Evolutionary conservation across 2,113 vertebrate species (phyloP).

Genomic region (Phalacrocorax carbo): DNA sequence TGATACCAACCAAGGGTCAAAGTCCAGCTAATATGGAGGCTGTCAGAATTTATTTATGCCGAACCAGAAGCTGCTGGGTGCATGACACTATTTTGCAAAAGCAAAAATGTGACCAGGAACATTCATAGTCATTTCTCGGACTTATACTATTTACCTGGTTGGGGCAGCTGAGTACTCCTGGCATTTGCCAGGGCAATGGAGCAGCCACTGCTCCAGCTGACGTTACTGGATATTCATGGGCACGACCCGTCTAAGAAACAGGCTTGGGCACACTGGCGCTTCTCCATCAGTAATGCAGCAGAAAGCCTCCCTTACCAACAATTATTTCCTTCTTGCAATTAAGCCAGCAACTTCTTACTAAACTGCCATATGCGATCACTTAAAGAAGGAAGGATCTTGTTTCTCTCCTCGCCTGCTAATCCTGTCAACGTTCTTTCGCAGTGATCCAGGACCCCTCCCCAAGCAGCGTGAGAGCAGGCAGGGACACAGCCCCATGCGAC

Average conservation of each 20-base stretch:
- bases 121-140: neutral
- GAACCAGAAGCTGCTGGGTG: neutral
- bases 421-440: accelerated
- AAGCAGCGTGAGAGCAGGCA: neutral
- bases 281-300: neutral
- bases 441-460: neutral
- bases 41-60: neutral
- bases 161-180: neutral
- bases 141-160: neutral
- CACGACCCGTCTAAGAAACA: neutral
- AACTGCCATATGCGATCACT: neutral
- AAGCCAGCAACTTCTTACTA: neutral
- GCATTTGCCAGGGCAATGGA: neutral
- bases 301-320: neutral
- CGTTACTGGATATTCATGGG: neutral
- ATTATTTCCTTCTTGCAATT: neutral
- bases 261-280: neutral
- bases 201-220: neutral
- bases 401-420: neutral
- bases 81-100: neutral
- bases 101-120: neutral
- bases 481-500: too few relatives aligned
- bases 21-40: neutral
- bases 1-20: neutral
- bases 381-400: neutral